Evolutionary conservation across 2,113 vertebrate species (phyloP), one percentile per base, ranked within the genome.

Genomic region (Scomber japonicus): DNA sequence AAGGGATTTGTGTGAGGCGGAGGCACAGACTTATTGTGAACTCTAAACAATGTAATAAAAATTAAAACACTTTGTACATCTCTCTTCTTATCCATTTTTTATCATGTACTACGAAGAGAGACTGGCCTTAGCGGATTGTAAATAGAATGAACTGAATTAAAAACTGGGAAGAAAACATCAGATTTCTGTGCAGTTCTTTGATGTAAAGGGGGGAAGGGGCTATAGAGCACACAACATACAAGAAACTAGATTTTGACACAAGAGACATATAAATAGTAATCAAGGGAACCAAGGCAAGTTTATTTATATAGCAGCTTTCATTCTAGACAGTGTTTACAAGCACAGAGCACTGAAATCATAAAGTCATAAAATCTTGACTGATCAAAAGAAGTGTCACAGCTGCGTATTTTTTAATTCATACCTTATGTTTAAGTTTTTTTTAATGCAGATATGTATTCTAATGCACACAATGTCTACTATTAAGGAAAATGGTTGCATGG

Each of bases 291-390:
- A 67, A 30, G 55, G 19, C 69, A 62, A 16, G 24, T 62, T 66
- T 79, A 76, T 85, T 78, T 73, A 57, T 81, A 72, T 72, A 11
- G 35, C 19, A 2, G 21, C 40, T 75, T 70, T 65, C 12, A 66
- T 66, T 85, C 24, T 27, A 27, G 24, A 27, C 46, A 72, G 35
- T 13, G 10, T 51, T 67, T 19, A 24, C 12, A 50, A 4, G 4
- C 27, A 51, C 30, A 49, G 6, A 48, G 6, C 14, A 21, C 0
- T 40, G 6, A 63, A 48, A 71, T 35, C 10, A 17, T 17, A 19
- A 7, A 15, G 11, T 2, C 24, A 35, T 14, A 55, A 24, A 24
- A 45, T 24, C 1, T 46, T 46, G 35, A 71, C 16, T 59, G 19
- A 79, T 75, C 35, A 65, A 65, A 77, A 77, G 53, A 72, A 60